These are phyloP conservation scores for Drosophila tsacasi DNA, from an alignment of 1,140 invertebrate species.

Conservation along the genomic window DNA sequence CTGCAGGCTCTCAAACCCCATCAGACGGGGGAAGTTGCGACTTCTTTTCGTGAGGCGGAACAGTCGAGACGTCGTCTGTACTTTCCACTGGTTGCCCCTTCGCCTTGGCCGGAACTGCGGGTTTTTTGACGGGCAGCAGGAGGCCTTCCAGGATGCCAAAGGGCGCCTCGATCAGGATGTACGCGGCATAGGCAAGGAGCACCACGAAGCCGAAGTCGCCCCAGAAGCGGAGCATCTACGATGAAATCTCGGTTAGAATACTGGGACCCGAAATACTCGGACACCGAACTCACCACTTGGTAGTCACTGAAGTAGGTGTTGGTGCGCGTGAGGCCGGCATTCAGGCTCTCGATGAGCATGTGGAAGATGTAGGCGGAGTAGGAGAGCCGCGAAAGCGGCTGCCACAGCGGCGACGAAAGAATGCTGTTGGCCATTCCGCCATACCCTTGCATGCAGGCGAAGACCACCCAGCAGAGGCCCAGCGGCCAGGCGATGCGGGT, in stretches of 20 bases:
- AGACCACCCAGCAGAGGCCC: conserved; percentile 89
- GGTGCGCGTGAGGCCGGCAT: conserved; percentile 38
- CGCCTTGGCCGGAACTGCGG: conserved; percentile 1
- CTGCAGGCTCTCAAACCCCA: neutral
- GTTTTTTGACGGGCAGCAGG: conserved; percentile 24
- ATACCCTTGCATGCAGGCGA: conserved; percentile 88
- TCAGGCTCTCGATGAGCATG: conserved; percentile 61
- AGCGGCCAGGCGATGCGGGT: conserved; percentile 88
- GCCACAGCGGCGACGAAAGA: conserved; percentile 86
- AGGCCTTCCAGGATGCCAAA: conserved; percentile 48
- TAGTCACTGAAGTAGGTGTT: conserved; percentile 71
- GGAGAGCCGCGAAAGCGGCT: conserved; percentile 85
- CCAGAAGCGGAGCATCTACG: conserved; percentile 68
- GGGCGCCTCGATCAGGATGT: conserved; percentile 64
- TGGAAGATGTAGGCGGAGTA: conserved; percentile 87
- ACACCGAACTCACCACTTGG: conserved; percentile 58
- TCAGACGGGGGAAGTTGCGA: neutral
- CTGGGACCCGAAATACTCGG: too few species aligned
- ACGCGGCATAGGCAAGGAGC: conserved; percentile 45
- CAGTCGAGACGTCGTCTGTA: too few species aligned
- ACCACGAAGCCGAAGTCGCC: conserved; percentile 63
- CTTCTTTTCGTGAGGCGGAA: neutral
- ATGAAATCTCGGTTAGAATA: neutral
- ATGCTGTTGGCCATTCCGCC: conserved; percentile 87
- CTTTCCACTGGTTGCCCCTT: neutral